These are phyloP conservation scores for Lophius piscatorius DNA, from an alignment of 2,113 vertebrate genomes.

Conservation along the genomic window DNA sequence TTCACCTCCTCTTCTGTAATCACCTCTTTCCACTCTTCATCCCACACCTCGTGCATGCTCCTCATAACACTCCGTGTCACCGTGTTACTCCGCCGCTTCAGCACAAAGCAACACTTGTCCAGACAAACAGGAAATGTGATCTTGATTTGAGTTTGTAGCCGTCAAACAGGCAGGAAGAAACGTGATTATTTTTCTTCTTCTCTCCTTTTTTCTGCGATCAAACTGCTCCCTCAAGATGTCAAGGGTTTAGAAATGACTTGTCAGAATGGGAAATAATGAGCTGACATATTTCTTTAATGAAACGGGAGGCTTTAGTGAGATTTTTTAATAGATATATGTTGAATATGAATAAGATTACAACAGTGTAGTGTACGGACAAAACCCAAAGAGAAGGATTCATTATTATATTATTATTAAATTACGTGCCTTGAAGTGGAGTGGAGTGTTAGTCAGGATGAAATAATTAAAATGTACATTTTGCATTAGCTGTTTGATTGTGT, in stretches of 20 bases:
- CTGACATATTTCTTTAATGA: slow-evolving; percentile 12
- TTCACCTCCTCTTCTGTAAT: slow-evolving; percentile 50
- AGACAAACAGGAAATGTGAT: slow-evolving; percentile 17
- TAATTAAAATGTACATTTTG: slow-evolving; percentile 40
- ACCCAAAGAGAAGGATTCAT: slow-evolving; percentile 22
- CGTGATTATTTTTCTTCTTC: too few species aligned
- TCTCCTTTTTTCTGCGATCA: too few species aligned
- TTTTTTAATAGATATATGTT: too few species aligned
- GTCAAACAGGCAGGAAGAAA: neutral
- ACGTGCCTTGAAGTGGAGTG: slow-evolving; percentile 3
- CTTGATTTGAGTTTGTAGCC: slow-evolving; percentile 15
- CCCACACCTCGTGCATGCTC: slow-evolving; percentile 54
- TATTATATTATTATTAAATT: too few species aligned
- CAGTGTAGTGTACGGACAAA: too few species aligned
- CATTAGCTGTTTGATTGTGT: slow-evolving; percentile 26
- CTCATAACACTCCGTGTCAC: slow-evolving; percentile 43
- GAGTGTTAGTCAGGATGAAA: slow-evolving; percentile 33
- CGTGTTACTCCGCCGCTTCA: slow-evolving; percentile 14
- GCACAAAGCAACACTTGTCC: slow-evolving; percentile 25
- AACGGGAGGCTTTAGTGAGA: too few species aligned
- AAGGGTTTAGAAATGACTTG: too few species aligned
- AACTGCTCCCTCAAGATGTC: too few species aligned
- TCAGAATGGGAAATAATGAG: slow-evolving; percentile 20
- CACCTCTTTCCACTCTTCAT: slow-evolving; percentile 49
- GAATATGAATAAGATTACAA: too few species aligned